Base-by-base conservation (phyloP, 2,888 invertebrate species). In the Epinotia nisella region DNA sequence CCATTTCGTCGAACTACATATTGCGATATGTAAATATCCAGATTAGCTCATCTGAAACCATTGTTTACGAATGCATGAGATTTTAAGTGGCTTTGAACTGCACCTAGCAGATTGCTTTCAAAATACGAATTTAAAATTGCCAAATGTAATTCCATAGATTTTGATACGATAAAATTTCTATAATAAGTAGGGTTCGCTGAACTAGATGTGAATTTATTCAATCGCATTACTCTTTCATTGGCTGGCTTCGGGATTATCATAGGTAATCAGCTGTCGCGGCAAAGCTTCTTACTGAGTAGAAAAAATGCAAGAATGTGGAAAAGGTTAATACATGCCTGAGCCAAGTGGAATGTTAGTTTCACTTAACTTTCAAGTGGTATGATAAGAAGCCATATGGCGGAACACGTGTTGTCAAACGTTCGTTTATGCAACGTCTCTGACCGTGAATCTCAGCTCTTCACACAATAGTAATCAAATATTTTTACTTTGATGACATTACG, bases 371-470 rank as follows among this genome's bases (percentile, higher is more conserved):
- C 82, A 87, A 89, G 87, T 87, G 84, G 80, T 81, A 79, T 81
- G 85, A 85, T 87, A 87, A 78, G 82, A 83, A 85, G 84, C 88
- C 91, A 91, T 87, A 86, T 90, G 91, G 88, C 83, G 75, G 77
- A 81, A 82, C 89, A 88, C 82, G 86, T 90, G 90, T 86, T 83
- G 80, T 80, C 76, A 77, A 82, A 82, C 81, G 81, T 81, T 80
- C 62, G 72, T 21, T 74, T 59, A 82, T 80, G 83, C 76, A 72
- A 69, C 82, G 84, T 82, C 88, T 89, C 74, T 90, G 89, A 86
- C 88, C 87, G 77, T 89, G 87, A 82, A 81, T 80, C 79, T 81
- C 83, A 75, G 84, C 84, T 81, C 82, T 49, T 21, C 53, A 29
- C 41, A 17, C 58, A 55, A 58, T 19, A 55, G 21, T 21, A 39